These are phyloP conservation scores for Amblyraja radiata DNA, from an alignment of 2,797 vertebrate genomes.

Conservation along the genomic window DNA sequence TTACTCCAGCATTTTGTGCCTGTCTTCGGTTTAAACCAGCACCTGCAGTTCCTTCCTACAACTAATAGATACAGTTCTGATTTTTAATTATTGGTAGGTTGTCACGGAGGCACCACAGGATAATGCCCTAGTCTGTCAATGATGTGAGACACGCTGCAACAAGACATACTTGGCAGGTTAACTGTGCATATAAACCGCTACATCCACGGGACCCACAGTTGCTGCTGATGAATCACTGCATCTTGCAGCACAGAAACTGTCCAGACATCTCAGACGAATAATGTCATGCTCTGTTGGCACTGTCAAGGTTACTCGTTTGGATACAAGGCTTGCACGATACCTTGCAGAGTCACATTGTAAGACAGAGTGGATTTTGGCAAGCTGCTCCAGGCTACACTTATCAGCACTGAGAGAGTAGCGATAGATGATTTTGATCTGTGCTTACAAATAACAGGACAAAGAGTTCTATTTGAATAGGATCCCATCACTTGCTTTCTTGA, in stretches of 20 bases:
- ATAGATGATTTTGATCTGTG: neutral
- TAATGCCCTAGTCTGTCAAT: neutral
- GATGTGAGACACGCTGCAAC: neutral
- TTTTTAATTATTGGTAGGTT: neutral
- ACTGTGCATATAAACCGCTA: neutral
- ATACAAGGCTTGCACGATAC: neutral
- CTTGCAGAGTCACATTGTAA: neutral
- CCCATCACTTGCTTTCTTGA: neutral
- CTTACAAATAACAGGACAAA: neutral
- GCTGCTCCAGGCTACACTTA: neutral
- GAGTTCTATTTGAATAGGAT: neutral
- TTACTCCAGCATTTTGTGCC: too few species aligned
- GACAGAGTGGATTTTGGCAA: neutral
- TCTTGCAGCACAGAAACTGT: neutral
- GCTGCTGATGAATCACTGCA: neutral
- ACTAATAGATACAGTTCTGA: neutral
- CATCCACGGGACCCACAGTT: neutral
- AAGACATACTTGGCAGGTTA: neutral
- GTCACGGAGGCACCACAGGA: neutral
- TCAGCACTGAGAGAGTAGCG: neutral
- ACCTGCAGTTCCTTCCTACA: too few species aligned
- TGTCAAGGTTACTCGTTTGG: neutral
- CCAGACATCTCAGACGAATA: neutral
- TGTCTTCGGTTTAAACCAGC: too few species aligned
- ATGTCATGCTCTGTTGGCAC: neutral